A percentile compares a stretch with the other conserved stretches of the same genome.
phyloP scores from a whole-genome alignment of 2,888 invertebrate species.

The Linnaemya tessellans region DNA sequence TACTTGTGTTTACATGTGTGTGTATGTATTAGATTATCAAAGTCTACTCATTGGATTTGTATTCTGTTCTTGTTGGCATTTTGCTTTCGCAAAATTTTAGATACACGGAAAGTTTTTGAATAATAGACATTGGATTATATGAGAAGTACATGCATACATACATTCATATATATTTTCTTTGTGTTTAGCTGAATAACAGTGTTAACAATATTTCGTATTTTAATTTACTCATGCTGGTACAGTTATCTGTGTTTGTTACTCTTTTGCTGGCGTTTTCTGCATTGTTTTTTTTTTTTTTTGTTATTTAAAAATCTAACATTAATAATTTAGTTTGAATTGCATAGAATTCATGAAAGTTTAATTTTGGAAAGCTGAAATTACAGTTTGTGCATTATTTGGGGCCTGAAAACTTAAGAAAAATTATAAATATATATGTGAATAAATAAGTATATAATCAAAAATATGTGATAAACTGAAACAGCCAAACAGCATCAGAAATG shows the following conservation, averaged over 20 bases:
- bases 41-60: too few relatives aligned
- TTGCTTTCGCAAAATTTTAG: too few relatives aligned
- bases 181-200: conserved; percentile 13
- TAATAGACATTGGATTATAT: too few relatives aligned
- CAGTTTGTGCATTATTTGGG: conserved; percentile 61
- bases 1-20: too few relatives aligned
- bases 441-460: conserved; percentile 41
- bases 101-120: too few relatives aligned
- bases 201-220: conserved; percentile 11
- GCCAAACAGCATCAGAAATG: conserved; percentile 24
- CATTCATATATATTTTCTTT: neutral
- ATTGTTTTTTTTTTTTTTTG: neutral
- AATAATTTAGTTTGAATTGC: conserved; percentile 70
- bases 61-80: too few relatives aligned
- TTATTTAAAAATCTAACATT: conserved; percentile 35
- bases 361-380: conserved; percentile 68
- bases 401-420: conserved; percentile 34
- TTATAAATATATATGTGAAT: conserved; percentile 13
- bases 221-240: conserved; percentile 48
- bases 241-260: conserved; percentile 20
- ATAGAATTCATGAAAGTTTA: conserved; percentile 46
- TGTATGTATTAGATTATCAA: too few relatives aligned
- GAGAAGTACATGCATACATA: neutral
- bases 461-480: conserved; percentile 20
- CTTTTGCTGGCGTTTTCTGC: neutral